Base-by-base conservation (phyloP, 2,888 invertebrate species). In the Agonopterix arenella region DNA sequence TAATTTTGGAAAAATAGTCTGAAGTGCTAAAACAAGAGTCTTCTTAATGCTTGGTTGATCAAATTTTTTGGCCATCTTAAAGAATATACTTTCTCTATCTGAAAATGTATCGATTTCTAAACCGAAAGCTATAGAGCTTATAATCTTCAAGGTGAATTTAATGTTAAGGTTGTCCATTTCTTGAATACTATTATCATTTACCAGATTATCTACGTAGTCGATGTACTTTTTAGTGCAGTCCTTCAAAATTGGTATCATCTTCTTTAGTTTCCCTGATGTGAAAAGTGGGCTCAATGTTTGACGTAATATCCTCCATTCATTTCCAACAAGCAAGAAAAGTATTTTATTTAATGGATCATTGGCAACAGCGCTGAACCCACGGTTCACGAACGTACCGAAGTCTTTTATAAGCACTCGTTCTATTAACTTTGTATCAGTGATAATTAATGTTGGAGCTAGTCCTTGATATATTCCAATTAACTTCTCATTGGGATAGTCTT, bases 341-440 rank as follows among this genome's bases (percentile, higher is more conserved):
- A 80, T 79, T 10, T 61, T 65, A 44, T 73, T 72, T 11, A 80
- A 46, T 4, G 61, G 62, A 47, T 70, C 56, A 36, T 73, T 67
- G 1, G 18, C 18, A 45, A 68, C 68, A 37, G 70, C 68, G 36
- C 65, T 61, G 8, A 70, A 28, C 11, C 72, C 74, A 42, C 82
- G 70, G 10, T 76, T 69, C 8, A 66, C 54, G 42, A 80, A 81
- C 1, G 37, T 46, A 7, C 73, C 66, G 37, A 79, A 80, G 42
- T 80, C 79, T 47, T 77, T 79, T 7, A 79, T 63, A 5, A 80
- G 53, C 28, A 81, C 62, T 44, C 70, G 64, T 50, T 74, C 79
- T 10, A 70, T 68, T 40, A 75, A 54, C 48, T 81, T 74, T 13
- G 76, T 62, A 52, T 82, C 79, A n/a, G 72, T 65, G 43, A 82